These are phyloP conservation scores for Adelphocoris suturalis DNA, from an alignment of 2,888 invertebrate species.

Conservation along the genomic window DNA sequence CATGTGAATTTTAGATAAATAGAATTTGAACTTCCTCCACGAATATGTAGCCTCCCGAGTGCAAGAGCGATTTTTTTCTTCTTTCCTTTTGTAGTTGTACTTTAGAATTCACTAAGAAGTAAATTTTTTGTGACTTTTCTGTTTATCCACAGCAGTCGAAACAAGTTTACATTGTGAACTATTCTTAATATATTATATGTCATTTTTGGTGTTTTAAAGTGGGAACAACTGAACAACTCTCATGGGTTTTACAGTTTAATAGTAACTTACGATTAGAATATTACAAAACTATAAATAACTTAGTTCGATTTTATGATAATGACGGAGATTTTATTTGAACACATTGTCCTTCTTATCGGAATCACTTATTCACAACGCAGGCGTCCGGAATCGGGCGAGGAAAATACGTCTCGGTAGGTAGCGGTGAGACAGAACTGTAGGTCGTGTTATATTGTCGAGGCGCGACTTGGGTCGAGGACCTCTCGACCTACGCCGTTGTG, in stretches of 20 bases:
- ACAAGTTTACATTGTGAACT: too few relatives aligned
- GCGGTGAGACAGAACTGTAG: conserved; percentile 49
- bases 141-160: too few relatives aligned
- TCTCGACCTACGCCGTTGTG: conserved; percentile 52
- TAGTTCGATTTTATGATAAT: conserved; percentile 31
- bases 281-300: conserved; percentile 62
- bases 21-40: too few relatives aligned
- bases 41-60: too few relatives aligned
- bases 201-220: too few relatives aligned
- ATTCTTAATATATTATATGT: too few relatives aligned
- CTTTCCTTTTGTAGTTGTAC: too few relatives aligned
- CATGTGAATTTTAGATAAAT: too few relatives aligned
- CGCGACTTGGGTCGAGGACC: conserved; percentile 46
- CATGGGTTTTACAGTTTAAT: not conserved
- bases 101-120: too few relatives aligned
- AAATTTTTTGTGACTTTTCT: too few relatives aligned
- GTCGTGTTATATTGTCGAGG: not conserved
- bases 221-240: not conserved
- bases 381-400: not conserved
- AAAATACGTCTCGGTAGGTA: conserved; percentile 39
- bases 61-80: too few relatives aligned
- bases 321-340: conserved; percentile 10
- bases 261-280: conserved; percentile 34
- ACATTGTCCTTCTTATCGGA: not conserved
- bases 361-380: not conserved